These are phyloP conservation scores for Drosophila atripex DNA, from an alignment of 2,888 invertebrate genomes.

Conservation along the genomic window DNA sequence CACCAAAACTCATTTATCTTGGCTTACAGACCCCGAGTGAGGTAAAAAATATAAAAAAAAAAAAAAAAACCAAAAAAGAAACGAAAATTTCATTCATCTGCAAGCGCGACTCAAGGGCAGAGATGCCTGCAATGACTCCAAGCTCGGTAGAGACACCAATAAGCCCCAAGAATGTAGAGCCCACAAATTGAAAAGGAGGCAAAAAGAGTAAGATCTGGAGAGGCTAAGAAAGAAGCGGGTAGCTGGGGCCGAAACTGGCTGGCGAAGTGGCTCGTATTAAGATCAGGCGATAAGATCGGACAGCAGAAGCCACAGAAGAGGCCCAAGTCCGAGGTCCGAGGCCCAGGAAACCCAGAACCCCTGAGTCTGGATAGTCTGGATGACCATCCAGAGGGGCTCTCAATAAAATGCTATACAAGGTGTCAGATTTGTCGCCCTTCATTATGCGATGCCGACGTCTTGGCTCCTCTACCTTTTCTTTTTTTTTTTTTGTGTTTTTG, in stretches of 20 bases:
- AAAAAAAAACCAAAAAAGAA: too few species aligned
- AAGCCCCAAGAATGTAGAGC: slow-evolving; percentile 70
- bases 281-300: slow-evolving; percentile 83
- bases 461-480: slow-evolving; percentile 37
- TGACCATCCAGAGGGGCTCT: slow-evolving; percentile 54
- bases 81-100: slow-evolving; percentile 73
- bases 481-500: slow-evolving; percentile 59
- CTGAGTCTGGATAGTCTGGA: background rate
- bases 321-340: background rate
- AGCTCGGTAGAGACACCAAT: slow-evolving; percentile 54
- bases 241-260: slow-evolving; percentile 32
- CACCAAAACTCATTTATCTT: slow-evolving; percentile 81
- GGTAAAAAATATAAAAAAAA: slow-evolving; percentile 7
- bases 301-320: slow-evolving; percentile 61
- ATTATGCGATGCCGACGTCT: slow-evolving; percentile 72
- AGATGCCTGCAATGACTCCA: slow-evolving; percentile 15
- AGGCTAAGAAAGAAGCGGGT: slow-evolving; percentile 7
- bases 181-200: slow-evolving; percentile 74
- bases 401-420: slow-evolving; percentile 83
- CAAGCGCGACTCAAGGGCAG: slow-evolving; percentile 68
- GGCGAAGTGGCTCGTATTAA: slow-evolving; percentile 80
- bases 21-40: slow-evolving; percentile 54
- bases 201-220: slow-evolving; percentile 16
- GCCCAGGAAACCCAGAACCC: background rate
- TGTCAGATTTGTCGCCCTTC: slow-evolving; percentile 84